A percentile compares a stretch with the other conserved stretches of the same genome.
phyloP scores from a whole-genome alignment of 2,888 invertebrate species.

The Lithophane ornitopus region DNA sequence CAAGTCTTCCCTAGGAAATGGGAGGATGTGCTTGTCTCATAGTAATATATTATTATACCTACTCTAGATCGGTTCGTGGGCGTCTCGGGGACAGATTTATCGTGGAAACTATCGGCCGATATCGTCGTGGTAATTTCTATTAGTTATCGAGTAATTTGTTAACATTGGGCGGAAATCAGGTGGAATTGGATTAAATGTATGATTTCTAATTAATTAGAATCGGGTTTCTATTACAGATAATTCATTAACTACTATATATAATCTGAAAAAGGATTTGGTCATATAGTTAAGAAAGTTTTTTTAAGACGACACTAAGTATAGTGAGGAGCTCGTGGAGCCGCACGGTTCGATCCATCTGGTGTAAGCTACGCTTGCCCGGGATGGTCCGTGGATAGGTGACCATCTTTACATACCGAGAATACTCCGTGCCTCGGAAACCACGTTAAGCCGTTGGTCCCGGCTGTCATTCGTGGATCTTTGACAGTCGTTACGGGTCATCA shows the following conservation, averaged over 20 bases:
- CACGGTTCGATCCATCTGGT: no score
- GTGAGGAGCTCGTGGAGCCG: no score
- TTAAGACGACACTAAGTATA: no score
- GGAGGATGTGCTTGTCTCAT: slow-evolving; percentile 63
- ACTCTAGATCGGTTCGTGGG: slow-evolving; percentile 61
- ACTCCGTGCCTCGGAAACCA: no score
- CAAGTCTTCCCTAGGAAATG: slow-evolving; percentile 35
- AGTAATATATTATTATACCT: slow-evolving; percentile 56
- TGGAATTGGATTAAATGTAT: slow-evolving; percentile 1
- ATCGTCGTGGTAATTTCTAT: slow-evolving; percentile 40
- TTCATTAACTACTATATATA: slow-evolving; percentile 44
- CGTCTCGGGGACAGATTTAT: slow-evolving; percentile 69
- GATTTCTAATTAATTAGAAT: background rate
- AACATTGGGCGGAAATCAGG: slow-evolving; percentile 26
- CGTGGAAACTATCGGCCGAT: slow-evolving; percentile 52
- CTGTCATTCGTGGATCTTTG: no score
- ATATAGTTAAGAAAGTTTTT: no score
- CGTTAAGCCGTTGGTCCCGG: no score
- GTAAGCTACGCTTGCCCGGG: no score
- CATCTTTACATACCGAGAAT: no score
- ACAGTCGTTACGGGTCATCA: no score
- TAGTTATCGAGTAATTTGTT: slow-evolving; percentile 49
- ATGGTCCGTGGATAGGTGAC: no score
- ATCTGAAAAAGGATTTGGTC: no score
- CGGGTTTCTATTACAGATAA: background rate